Base-by-base conservation (phyloP, 2,797 vertebrate species). In the Pangasius mekongensis region DNA sequence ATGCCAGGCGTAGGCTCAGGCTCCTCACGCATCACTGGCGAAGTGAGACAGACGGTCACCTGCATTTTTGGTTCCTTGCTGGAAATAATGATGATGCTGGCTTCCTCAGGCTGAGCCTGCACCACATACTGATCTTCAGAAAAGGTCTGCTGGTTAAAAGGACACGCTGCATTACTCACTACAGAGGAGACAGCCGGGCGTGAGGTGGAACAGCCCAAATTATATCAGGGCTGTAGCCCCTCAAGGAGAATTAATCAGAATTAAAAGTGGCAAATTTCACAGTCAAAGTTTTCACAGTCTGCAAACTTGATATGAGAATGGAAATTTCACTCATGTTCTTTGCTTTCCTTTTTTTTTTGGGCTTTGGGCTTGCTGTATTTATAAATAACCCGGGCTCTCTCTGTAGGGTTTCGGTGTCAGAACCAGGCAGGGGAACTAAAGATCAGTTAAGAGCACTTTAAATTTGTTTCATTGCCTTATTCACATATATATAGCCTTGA, bases 31-130 rank as follows among this genome's bases (percentile, higher is more conserved):
- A 98, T 97, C 94, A 97, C 95, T 87, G 97, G 95, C 33, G 97
- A 98, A 87, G 97, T 98, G 92, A 97, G 93, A 78, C 96, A 97
- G 94, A 98, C 92, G 30, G 95, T 96, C 94, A 97, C 97, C 95
- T 96, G 96, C 95, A 97, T 96, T 95, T 95, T 95, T 92, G 97
- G 97, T 94, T 97, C 97, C 95, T 96, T 96, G 90, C 95, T 96
- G 89, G 97, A 96, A 92, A 95, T 95, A 95, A 97, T 97, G 93
- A 96, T 88, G 91, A 97, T 95, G 95, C 93, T 96, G 91, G 96
- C 96, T 94, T 97, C 96, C 87, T 97, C 95, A 0, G 93, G 93
- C 91, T 95, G 95, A 87, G 96, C 95, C 93, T 96, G 95, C 92
- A 97, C 96, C 94, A 97, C 95, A 90, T 97, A 97, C 94, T 95